Base-by-base conservation (phyloP, 2,888 invertebrate genomes). In the Rhagophthalmus giganteus region DNA sequence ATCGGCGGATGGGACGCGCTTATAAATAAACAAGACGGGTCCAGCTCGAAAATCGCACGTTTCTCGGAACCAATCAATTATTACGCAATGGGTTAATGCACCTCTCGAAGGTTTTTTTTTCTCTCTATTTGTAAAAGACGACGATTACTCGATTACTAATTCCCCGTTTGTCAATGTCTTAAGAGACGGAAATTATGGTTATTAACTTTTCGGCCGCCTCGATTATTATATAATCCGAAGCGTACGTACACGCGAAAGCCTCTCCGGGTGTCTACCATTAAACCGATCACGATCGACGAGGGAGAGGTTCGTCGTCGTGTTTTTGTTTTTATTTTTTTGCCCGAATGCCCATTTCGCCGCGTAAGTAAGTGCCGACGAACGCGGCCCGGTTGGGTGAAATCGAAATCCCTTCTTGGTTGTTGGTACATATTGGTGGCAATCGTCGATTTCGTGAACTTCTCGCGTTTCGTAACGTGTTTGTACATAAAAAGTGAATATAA, bases 71-170 rank as follows among this genome's bases (percentile, higher is more conserved):
- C 8, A 14, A 12, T 12, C n/a, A 20, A 25, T 26, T 25, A 26
- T 48, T 48, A 33, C 48, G 48, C 41, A 46, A 52, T 30, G 45
- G 41, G 39, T 52, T 46, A 34, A 45, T 52, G 39, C 46, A 52
- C 52, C 32, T 16, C 12, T 20, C 8, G 10, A 33, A 32, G 16
- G 12, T 32, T 41, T 41, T 42, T 40, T n/a, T 40, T n/a, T n/a
- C n/a, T n/a, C n/a, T n/a, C n/a, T 20, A 16, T 12, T 11, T 30
- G 12, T 40, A 20, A 10, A 28, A 15, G 14, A 42, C 27, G 44
- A 35, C 33, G 34, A 34, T 42, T 16, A 13, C 31, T 40, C 7
- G 20, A 20, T 20, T 20, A 20, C 4, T 30, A 39, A 28, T 40
- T 40, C 24, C 24, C 20, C 11, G 41, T 42, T 42, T 42, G 42